Percentiles rank a stretch among this genome's conserved stretches.
Conservation (phyloP, 92 coral and sea anemone species). For the Zoanthus gigantus region DNA sequence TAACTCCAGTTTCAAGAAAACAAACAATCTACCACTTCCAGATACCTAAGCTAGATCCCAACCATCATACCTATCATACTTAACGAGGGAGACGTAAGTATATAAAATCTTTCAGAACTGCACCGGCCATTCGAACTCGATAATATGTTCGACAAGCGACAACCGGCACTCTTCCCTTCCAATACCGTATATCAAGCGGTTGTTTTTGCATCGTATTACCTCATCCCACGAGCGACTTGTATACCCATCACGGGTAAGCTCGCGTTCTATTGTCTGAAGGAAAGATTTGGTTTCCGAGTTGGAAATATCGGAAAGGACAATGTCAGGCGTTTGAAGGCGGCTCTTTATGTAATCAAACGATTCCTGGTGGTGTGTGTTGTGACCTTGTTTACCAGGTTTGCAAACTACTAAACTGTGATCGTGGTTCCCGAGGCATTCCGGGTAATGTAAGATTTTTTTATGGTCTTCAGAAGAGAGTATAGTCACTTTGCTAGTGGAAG, state of each 20-base stretch:
- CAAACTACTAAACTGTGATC: constrained; percentile 78
- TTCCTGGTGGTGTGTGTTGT: constrained; percentile 69
- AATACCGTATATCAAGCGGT: constrained; percentile 73
- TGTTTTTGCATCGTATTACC: constrained; percentile 75
- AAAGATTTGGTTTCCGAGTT: constrained; percentile 75
- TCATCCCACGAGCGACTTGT: constrained; percentile 74
- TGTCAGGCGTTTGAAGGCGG: constrained; percentile 71
- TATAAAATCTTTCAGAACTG: neutral
- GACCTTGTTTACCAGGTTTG: constrained; percentile 62
- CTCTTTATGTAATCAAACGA: constrained; percentile 74
- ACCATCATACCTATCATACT: too few species aligned
- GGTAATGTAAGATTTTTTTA: constrained; percentile 59
- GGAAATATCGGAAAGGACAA: constrained; percentile 66
- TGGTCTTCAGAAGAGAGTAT: constrained; percentile 81
- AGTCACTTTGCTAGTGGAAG: constrained; percentile 74
- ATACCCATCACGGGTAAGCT: constrained; percentile 81
- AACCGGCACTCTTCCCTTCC: constrained; percentile 88
- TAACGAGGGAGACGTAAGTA: too few species aligned
- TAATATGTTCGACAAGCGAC: constrained; percentile 73
- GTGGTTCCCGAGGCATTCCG: constrained; percentile 83
- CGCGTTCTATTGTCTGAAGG: constrained; percentile 69
- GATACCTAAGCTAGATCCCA: too few species aligned
- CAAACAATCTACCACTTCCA: too few species aligned
- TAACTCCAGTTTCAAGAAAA: too few species aligned
- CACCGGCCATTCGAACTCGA: constrained; percentile 87